Evolutionary conservation across 2,888 invertebrate genomes (phyloP).

Genomic region (Cantharis rufa): DNA sequence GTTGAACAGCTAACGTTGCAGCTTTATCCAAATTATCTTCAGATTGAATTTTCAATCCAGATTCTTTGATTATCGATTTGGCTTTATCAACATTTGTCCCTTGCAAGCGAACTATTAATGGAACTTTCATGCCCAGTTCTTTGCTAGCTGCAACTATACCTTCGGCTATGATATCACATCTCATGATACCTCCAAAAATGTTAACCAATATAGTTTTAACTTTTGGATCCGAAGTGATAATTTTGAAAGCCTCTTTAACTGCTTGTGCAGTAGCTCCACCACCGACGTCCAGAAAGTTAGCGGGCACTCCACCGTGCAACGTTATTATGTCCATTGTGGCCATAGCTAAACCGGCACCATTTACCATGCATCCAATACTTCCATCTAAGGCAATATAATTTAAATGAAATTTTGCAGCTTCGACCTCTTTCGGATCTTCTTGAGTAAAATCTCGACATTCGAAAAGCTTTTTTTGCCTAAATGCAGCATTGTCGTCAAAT

Average conservation of each 20-base stretch:
- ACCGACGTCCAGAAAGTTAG: slow-evolving; percentile 95
- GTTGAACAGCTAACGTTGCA: slow-evolving; percentile 73
- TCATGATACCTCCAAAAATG: slow-evolving; percentile 86
- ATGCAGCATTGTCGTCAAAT: slow-evolving; percentile 93
- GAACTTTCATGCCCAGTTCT: slow-evolving; percentile 86
- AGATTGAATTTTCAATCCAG: slow-evolving; percentile 76
- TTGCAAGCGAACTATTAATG: slow-evolving; percentile 91
- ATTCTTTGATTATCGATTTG: slow-evolving; percentile 74
- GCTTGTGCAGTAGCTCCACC: slow-evolving; percentile 89
- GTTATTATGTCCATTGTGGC: slow-evolving; percentile 98
- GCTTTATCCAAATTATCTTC: slow-evolving; percentile 82
- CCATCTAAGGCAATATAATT: slow-evolving; percentile 95
- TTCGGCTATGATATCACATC: slow-evolving; percentile 95
- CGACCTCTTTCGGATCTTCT: slow-evolving; percentile 89
- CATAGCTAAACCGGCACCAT: slow-evolving; percentile 95
- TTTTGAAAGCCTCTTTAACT: slow-evolving; percentile 93
- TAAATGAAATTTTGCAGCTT: slow-evolving; percentile 83
- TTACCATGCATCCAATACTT: slow-evolving; percentile 91
- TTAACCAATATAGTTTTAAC: slow-evolving; percentile 94
- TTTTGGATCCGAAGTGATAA: slow-evolving; percentile 91
- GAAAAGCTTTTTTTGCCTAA: slow-evolving; percentile 86
- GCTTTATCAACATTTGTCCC: slow-evolving; percentile 82
- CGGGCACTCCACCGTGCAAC: slow-evolving; percentile 89
- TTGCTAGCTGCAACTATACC: slow-evolving; percentile 92
- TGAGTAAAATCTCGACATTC: slow-evolving; percentile 81